Percentiles rank a stretch among this genome's conserved stretches.
Conservation (phyloP, 2,113 vertebrate genomes). For the Drymodes brunneopygia region DNA sequence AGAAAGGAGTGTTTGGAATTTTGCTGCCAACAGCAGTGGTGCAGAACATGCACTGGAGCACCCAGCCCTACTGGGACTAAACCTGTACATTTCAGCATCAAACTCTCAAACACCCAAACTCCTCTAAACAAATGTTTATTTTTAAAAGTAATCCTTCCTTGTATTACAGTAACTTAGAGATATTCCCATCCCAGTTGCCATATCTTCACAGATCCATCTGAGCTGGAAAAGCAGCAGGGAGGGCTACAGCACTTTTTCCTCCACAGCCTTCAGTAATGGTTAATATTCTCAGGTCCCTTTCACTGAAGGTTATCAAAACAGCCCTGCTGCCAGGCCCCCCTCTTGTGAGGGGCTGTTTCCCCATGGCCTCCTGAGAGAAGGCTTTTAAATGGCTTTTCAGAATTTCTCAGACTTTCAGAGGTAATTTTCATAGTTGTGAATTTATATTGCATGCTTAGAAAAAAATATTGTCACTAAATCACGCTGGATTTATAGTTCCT, state of each 20-base stretch:
- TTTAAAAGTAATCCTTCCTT: neutral
- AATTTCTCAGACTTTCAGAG: neutral
- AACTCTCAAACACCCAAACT: neutral
- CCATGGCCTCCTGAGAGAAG: neutral
- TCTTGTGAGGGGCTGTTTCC: neutral
- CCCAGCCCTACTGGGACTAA: neutral
- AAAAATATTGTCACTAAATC: neutral
- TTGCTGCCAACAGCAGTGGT: rapidly evolving
- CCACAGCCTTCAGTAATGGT: neutral
- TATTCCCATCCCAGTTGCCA: neutral
- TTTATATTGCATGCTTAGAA: neutral
- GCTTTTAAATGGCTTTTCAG: neutral
- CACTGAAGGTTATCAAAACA: constrained; percentile 11
- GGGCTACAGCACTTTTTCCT: neutral
- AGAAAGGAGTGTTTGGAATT: neutral
- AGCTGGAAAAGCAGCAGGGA: neutral
- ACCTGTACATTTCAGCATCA: neutral
- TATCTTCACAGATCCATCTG: rapidly evolving
- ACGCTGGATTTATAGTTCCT: neutral
- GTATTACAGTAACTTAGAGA: neutral
- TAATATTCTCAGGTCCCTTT: neutral
- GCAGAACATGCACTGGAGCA: neutral
- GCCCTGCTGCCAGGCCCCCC: neutral
- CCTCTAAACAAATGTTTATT: neutral
- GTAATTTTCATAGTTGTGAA: neutral